Percentiles rank a stretch among this genome's conserved stretches.
Conservation (phyloP, 2,797 vertebrate species). For the Myotis planiceps region DNA sequence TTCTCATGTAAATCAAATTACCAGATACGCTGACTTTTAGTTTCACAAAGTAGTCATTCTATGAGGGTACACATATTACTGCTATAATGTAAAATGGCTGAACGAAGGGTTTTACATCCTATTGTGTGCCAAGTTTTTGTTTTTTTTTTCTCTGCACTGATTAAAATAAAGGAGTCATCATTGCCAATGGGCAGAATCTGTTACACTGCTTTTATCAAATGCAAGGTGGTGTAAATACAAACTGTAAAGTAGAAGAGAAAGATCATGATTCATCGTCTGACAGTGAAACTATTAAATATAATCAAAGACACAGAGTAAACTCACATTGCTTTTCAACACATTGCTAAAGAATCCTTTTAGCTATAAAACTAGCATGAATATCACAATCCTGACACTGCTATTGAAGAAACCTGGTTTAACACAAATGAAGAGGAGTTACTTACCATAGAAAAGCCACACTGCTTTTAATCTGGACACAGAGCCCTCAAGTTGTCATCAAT, state of each 20-base stretch:
- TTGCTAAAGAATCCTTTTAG: slow-evolving; percentile 60
- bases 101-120: slow-evolving; percentile 44
- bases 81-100: background rate
- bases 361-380: slow-evolving; percentile 31
- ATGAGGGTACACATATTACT: background rate
- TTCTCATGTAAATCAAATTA: slow-evolving; percentile 47
- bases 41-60: background rate
- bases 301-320: slow-evolving; percentile 71
- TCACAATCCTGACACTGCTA: slow-evolving; percentile 50
- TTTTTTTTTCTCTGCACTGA: slow-evolving; percentile 55
- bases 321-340: slow-evolving; percentile 44
- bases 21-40: background rate
- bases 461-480: slow-evolving; percentile 60
- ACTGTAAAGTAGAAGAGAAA: slow-evolving; percentile 69
- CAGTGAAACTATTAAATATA: slow-evolving; percentile 72
- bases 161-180: slow-evolving; percentile 71
- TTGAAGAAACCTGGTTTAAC: slow-evolving; percentile 63
- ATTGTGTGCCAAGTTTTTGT: background rate
- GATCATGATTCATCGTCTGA: slow-evolving; percentile 71
- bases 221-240: slow-evolving; percentile 74
- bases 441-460: slow-evolving; percentile 77
- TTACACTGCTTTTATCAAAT: slow-evolving; percentile 72
- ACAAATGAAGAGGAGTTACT: slow-evolving; percentile 76
- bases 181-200: slow-evolving; percentile 57
- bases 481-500: slow-evolving; percentile 63